phyloP scores from a whole-genome alignment of 92 coral and sea anemone species.

The Heliopora coerulea region DNA sequence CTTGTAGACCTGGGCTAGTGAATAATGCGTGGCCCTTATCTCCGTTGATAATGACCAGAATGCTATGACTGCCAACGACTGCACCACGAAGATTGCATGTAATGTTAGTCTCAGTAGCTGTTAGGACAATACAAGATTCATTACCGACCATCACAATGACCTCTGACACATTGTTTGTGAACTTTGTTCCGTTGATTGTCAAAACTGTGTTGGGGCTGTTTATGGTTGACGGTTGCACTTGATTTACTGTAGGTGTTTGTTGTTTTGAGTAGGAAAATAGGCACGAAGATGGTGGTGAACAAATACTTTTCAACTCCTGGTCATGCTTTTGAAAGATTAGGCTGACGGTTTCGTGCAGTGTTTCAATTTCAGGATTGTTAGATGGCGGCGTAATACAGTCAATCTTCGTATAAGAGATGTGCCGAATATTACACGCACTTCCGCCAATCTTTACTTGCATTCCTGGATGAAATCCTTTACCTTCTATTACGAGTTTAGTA shows the following conservation, averaged over 20 bases:
- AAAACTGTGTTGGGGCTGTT: conserved; percentile 51
- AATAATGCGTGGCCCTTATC: conserved; percentile 25
- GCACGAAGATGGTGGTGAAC: conserved; percentile 51
- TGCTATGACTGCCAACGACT: conserved; percentile 44
- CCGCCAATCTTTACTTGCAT: conserved; percentile 48
- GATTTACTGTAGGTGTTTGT: conserved; percentile 62
- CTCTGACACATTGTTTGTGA: conserved; percentile 55
- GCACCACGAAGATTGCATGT: conserved; percentile 58
- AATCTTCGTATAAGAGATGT: conserved; percentile 47
- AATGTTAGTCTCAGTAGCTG: conserved; percentile 54
- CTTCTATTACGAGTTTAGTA: conserved; percentile 53
- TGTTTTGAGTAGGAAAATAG: conserved; percentile 47
- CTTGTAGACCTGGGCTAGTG: neutral
- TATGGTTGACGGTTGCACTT: conserved; percentile 62
- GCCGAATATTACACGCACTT: conserved; percentile 43
- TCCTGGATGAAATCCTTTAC: conserved; percentile 58
- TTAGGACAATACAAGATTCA: conserved; percentile 56
- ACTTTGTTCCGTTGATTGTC: conserved; percentile 62
- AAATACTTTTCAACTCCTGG: conserved; percentile 32
- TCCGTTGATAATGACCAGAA: neutral
- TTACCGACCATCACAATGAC: conserved; percentile 60
- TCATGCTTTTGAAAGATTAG: neutral
- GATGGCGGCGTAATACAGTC: conserved; percentile 53
- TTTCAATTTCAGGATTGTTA: conserved; percentile 20
- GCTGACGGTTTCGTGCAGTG: conserved; percentile 51